These are phyloP conservation scores for Calameuta idolon DNA, from an alignment of 2,888 invertebrate species.

Conservation along the genomic window DNA sequence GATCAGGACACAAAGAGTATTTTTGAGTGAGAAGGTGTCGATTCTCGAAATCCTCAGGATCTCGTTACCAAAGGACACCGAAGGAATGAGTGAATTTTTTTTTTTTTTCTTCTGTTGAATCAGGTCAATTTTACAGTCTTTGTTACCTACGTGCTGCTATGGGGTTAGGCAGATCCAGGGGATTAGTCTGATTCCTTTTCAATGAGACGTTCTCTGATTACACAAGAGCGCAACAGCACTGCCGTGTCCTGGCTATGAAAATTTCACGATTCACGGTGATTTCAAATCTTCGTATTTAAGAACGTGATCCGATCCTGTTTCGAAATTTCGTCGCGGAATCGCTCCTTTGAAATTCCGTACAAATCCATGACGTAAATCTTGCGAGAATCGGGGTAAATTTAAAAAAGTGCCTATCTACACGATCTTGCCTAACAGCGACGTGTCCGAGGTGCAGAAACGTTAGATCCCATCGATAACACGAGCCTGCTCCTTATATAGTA, in stretches of 20 bases:
- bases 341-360: not conserved
- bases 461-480: not conserved
- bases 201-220: not conserved
- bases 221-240: not conserved
- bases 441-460: not conserved
- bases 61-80: slow-evolving; percentile 4
- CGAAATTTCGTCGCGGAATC: not conserved
- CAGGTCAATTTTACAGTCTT: not conserved
- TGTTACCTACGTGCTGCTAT: not conserved
- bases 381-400: not conserved
- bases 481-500: not conserved
- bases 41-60: not conserved
- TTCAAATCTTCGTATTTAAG: not conserved
- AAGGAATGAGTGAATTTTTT: not conserved
- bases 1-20: not conserved
- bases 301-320: not conserved
- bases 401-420: not conserved
- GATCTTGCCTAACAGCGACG: not conserved
- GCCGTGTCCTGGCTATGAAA: not conserved
- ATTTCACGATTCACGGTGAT: not conserved
- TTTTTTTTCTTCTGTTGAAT: not conserved
- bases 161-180: not conserved
- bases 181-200: not conserved
- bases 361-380: not conserved
- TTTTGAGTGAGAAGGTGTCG: not conserved